Evolutionary conservation across 2,888 invertebrate genomes (phyloP).

Genomic region (Monopis laevigella): DNA sequence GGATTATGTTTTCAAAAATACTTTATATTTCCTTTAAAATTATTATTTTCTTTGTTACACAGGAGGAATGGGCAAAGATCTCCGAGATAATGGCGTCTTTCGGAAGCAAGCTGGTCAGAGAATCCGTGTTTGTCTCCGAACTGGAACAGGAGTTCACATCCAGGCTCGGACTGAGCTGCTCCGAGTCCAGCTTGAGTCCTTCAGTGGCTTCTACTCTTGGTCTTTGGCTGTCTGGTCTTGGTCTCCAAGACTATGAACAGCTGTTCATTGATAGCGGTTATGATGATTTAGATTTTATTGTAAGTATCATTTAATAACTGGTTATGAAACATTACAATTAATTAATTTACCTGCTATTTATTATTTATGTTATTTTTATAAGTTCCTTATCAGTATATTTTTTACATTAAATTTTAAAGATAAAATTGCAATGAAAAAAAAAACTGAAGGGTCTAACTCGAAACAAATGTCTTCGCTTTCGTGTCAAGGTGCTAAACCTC

Average conservation of each 20-base stretch:
- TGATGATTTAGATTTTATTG: constrained; percentile 92
- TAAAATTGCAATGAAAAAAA: too few species aligned
- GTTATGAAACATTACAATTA: too few species aligned
- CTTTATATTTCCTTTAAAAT: too few species aligned
- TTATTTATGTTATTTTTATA: too few species aligned
- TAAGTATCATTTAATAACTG: constrained; percentile 70
- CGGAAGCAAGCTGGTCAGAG: constrained; percentile 82
- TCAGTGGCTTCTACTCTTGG: constrained; percentile 74
- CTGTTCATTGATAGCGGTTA: constrained; percentile 87
- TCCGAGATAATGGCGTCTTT: constrained; percentile 96
- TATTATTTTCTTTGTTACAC: constrained; percentile 29
- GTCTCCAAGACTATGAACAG: constrained; percentile 85
- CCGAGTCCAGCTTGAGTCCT: constrained; percentile 68
- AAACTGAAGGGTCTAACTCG: too few species aligned
- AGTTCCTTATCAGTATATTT: too few species aligned
- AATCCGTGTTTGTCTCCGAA: constrained; percentile 81
- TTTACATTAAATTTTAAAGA: too few species aligned
- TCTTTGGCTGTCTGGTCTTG: constrained; percentile 81
- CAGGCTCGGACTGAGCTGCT: constrained; percentile 70
- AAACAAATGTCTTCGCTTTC: too few species aligned
- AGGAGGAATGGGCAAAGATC: constrained; percentile 96
- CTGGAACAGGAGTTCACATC: constrained; percentile 82
- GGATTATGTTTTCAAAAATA: too few species aligned
- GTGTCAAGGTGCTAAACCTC: too few species aligned
- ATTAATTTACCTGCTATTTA: too few species aligned